These are phyloP conservation scores for Carassius carassius DNA, from an alignment of 2,113 vertebrate genomes.

Conservation along the genomic window DNA sequence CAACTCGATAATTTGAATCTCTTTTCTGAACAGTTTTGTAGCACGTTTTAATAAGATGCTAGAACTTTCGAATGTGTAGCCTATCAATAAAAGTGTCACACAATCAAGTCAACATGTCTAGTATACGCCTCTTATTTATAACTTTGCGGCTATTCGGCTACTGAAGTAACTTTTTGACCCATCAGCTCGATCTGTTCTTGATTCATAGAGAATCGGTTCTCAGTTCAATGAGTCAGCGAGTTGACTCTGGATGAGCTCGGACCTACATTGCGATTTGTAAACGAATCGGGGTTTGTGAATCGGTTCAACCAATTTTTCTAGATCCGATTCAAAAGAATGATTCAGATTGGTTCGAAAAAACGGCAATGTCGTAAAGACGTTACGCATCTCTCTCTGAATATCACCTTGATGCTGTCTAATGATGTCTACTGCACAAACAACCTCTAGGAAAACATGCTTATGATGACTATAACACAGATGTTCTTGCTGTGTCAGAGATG, in stretches of 20 bases:
- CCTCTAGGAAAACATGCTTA: not conserved
- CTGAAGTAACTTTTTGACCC: not conserved
- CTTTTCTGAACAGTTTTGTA: not conserved
- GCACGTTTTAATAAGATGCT: not conserved
- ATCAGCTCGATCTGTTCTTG: not conserved
- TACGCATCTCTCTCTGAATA: not conserved
- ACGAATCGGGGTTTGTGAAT: not conserved
- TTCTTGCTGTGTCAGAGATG: conserved; percentile 6
- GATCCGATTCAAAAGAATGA: conserved; percentile 3
- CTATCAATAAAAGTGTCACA: not conserved
- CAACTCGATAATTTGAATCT: not conserved
- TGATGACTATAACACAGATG: not conserved
- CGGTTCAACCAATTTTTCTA: not conserved
- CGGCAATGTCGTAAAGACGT: conserved; percentile 28
- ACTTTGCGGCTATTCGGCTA: not conserved
- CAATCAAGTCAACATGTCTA: not conserved
- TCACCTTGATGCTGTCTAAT: conserved; percentile 21
- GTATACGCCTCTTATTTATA: not conserved
- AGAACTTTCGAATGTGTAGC: not conserved
- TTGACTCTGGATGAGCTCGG: not conserved
- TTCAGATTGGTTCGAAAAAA: not conserved
- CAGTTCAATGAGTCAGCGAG: not conserved
- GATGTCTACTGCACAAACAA: not conserved
- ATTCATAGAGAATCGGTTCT: not conserved
- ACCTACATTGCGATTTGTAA: not conserved